Evolutionary conservation across 2,888 invertebrate species (phyloP), one percentile per base, ranked within the genome.

Genomic region (Eurytoma adleriae): DNA sequence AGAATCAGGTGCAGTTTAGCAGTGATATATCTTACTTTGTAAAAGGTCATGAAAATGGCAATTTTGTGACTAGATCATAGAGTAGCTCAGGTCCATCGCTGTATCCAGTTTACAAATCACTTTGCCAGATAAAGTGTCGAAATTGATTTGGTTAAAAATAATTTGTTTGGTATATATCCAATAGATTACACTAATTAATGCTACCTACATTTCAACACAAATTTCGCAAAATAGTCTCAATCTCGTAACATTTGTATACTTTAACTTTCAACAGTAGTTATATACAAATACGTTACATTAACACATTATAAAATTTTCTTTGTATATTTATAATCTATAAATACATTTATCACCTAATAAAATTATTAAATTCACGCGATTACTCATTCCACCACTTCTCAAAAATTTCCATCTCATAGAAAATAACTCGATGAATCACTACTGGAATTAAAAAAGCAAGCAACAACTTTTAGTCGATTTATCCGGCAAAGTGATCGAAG

Each of bases 401-500:
- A 40, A 10, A 40, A 40, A 10, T 40, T 40, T 40, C 10, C 7
- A 40, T 40, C 40, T 40, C 7, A 7, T 40, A 40, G 10, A 1
- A 1, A 40, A 40, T 40, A 40, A 40, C 0, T 10, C 7, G 10
- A 40, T 40, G 40, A 40, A 40, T 10, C 7, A 40, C 10, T 40
- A 24, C 1, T 1, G 40, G 40, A 40, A 40, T 40, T 40, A 40
- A 40, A 40, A 40, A 40, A 24, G 24, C 40, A 40, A 40, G 40
- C 40, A 40, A 40, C 40, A 40, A 30, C 30, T 30, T 30, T 7
- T 30, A 30, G 30, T 30, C 40, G 7, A 40, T 13, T 75, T 14
- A 78, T 16, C 74, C 61, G 18, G 81, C 71, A 79, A 82, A 82
- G 67, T 82, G 81, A 71, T 82, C 73, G 30, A 82, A 82, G n/a